These are phyloP conservation scores for Forbesichthys papilliferus DNA, from an alignment of 2,113 vertebrate genomes.

Conservation along the genomic window DNA sequence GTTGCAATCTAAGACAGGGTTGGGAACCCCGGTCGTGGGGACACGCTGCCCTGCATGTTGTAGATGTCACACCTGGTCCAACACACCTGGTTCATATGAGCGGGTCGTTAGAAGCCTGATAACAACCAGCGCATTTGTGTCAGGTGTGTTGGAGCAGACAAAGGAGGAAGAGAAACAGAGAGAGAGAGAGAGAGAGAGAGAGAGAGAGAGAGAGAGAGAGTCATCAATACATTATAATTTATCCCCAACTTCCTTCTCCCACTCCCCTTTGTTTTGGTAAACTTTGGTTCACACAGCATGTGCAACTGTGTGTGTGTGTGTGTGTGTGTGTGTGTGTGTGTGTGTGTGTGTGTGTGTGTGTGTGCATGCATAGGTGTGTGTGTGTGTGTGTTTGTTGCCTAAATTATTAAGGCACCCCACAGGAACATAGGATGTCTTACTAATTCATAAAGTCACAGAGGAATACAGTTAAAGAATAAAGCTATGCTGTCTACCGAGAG, in stretches of 20 bases:
- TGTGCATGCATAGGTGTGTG: constrained; percentile 23
- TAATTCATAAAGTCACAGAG: constrained; percentile 83
- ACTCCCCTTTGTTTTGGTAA: constrained; percentile 75
- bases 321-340: constrained; percentile 40
- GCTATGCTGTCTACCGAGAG: constrained; percentile 66
- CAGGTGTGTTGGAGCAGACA: too few species aligned
- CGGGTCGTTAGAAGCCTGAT: too few species aligned
- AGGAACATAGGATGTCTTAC: constrained; percentile 77
- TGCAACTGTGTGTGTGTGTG: constrained; percentile 43
- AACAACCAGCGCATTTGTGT: too few species aligned
- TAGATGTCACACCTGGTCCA: too few species aligned
- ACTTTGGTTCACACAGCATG: constrained; percentile 73
- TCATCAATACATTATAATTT: constrained; percentile 81
- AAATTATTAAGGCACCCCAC: constrained; percentile 84
- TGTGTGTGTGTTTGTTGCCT: constrained; percentile 60
- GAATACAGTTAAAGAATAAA: constrained; percentile 82
- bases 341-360: constrained; percentile 54
- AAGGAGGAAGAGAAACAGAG: too few species aligned
- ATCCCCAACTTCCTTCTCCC: constrained; percentile 42
- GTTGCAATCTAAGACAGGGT: too few species aligned
- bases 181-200: too few species aligned
- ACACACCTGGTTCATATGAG: too few species aligned
- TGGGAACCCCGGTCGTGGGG: too few species aligned
- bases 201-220: too few species aligned
- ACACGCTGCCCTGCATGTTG: too few species aligned